These are phyloP conservation scores for Aeoliscus strigatus DNA, from an alignment of 2,797 vertebrate genomes.

Conservation along the genomic window DNA sequence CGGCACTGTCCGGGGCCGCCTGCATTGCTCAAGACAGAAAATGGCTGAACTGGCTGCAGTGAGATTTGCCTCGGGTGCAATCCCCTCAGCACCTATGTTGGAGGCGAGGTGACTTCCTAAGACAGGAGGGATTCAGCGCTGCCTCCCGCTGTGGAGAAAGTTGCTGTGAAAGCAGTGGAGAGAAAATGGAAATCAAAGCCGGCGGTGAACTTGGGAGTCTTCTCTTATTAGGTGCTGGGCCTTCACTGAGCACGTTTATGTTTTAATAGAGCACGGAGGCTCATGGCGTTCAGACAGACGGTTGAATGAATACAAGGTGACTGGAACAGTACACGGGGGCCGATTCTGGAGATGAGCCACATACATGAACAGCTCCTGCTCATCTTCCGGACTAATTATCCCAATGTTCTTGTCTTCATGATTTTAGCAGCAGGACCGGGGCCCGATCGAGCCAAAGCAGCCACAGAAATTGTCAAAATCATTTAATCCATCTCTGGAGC, in stretches of 20 bases:
- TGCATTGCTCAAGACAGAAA: slow-evolving; percentile 47
- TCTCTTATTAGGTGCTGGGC: slow-evolving; percentile 59
- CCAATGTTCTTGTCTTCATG: slow-evolving; percentile 45
- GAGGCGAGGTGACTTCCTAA: slow-evolving; percentile 56
- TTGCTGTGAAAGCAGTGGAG: slow-evolving; percentile 20
- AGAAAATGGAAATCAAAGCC: too few species aligned
- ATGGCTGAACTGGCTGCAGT: slow-evolving; percentile 51
- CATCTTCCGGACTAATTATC: slow-evolving; percentile 65
- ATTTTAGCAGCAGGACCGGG: slow-evolving; percentile 34
- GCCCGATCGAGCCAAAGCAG: slow-evolving; percentile 28
- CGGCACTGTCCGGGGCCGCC: slow-evolving; percentile 41
- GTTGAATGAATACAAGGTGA: slow-evolving; percentile 60
- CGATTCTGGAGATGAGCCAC: slow-evolving; percentile 47
- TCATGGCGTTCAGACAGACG: slow-evolving; percentile 62
- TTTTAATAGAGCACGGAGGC: slow-evolving; percentile 62
- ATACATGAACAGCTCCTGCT: slow-evolving; percentile 46
- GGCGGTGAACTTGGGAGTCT: slow-evolving; percentile 54
- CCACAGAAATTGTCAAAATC: slow-evolving; percentile 62
- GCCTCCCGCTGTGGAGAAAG: slow-evolving; percentile 40
- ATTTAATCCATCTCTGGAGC: slow-evolving; percentile 62
- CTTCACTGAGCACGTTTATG: slow-evolving; percentile 63
- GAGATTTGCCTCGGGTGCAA: slow-evolving; percentile 57
- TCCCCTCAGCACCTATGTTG: slow-evolving; percentile 47
- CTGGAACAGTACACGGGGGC: slow-evolving; percentile 40
- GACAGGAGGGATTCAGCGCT: slow-evolving; percentile 29